These are phyloP conservation scores for Galaxea fascicularis DNA, from an alignment of 92 coral and sea anemone species.

Conservation along the genomic window DNA sequence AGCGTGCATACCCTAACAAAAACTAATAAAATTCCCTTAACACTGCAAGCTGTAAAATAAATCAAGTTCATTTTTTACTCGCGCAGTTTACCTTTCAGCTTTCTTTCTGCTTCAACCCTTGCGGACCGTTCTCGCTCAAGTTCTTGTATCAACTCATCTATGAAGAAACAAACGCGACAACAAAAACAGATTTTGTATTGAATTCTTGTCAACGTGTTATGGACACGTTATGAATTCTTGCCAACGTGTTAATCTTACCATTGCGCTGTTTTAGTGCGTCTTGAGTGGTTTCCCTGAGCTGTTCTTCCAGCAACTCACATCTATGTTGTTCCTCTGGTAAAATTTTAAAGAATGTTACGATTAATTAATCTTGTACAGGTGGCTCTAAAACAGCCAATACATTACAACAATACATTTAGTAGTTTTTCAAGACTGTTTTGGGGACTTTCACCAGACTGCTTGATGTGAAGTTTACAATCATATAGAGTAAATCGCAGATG, in stretches of 20 bases:
- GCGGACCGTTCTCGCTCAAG: constrained; percentile 87
- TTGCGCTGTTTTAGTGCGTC: constrained; percentile 88
- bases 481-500: no score
- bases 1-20: neutral
- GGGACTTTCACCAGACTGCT: no score
- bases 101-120: constrained; percentile 94
- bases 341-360: neutral
- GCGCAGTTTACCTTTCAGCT: constrained; percentile 79
- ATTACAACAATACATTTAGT: no score
- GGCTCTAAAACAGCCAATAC: neutral
- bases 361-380: neutral
- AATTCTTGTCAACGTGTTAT: no score
- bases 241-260: constrained; percentile 61
- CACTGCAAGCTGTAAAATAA: no score
- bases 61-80: neutral
- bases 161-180: neutral
- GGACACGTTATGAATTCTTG: no score
- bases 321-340: constrained; percentile 91
- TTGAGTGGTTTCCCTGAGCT: constrained; percentile 81
- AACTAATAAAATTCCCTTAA: no score
- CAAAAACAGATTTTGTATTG: neutral
- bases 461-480: no score
- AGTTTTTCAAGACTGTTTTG: no score
- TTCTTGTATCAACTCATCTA: constrained; percentile 88
- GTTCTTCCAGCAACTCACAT: constrained; percentile 74